Percentiles rank a stretch among this genome's conserved stretches.
Evolutionary conservation across 2,113 vertebrate species (phyloP).

Genomic region (Menidia beryllina): DNA sequence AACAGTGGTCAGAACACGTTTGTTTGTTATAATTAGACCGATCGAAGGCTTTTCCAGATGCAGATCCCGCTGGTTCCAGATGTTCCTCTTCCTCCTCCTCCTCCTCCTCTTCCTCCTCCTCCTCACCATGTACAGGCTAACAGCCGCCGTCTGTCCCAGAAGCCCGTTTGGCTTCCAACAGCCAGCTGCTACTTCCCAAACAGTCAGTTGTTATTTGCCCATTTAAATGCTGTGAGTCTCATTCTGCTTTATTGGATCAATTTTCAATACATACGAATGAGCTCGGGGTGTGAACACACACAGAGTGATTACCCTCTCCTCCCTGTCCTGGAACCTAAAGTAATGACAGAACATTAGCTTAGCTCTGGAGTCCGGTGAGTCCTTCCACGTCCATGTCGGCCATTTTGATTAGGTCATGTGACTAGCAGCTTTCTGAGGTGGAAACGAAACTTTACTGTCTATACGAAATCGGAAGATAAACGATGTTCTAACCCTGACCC

Average conservation of each 20-base stretch:
- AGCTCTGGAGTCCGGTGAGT: conserved; percentile 42
- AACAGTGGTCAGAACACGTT: not conserved
- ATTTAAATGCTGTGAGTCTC: conserved; percentile 42
- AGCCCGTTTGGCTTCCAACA: not conserved
- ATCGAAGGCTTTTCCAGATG: not conserved
- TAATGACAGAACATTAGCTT: conserved; percentile 71
- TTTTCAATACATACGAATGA: conserved; percentile 58
- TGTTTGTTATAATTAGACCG: not conserved
- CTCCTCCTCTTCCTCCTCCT: conserved; percentile 2
- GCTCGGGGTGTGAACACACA: conserved; percentile 43
- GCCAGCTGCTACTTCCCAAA: not conserved
- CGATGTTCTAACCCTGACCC: too few relatives aligned
- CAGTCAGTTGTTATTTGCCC: conserved; percentile 7
- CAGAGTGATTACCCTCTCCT: conserved; percentile 57
- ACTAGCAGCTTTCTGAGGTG: too few relatives aligned
- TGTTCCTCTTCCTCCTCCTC: conserved; percentile 9
- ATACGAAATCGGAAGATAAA: too few relatives aligned
- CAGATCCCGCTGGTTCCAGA: conserved; percentile 26
- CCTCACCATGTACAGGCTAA: conserved; percentile 19
- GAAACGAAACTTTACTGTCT: too few relatives aligned
- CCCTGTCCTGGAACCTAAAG: conserved; percentile 56
- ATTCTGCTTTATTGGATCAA: conserved; percentile 64
- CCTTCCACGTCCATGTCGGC: too few relatives aligned
- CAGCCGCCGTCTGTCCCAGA: not conserved
- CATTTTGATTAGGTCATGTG: too few relatives aligned